Base-by-base conservation (phyloP, 2,797 vertebrate genomes). In the Rhinogobio ventralis region DNA sequence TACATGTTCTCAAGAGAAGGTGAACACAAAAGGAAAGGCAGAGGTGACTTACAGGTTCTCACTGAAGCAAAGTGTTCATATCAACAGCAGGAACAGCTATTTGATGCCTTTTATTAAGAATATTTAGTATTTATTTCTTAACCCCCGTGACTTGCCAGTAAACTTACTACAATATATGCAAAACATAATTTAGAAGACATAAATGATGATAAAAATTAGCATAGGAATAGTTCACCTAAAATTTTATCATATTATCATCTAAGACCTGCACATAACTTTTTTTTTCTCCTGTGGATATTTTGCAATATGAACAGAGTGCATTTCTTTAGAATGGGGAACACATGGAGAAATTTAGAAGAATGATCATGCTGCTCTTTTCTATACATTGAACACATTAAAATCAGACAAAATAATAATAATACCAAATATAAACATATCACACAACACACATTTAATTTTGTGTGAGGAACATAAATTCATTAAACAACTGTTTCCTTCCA, bases 21-120 rank as follows among this genome's bases (percentile, higher is more conserved):
- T 45, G 81, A 87, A 83, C 87, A 68, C 46, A 87, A 83, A 87
- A 82, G 80, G 79, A 86, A 88, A 49, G 82, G 45, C 17, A 83
- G 15, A 77, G 66, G 73, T 80, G 25, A 39, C 23, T 39, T 69
- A 36, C 14, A 8, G 46, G n/a, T 75, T 79, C 5, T 55, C 53
- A 51, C 36, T 79, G 30, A 74, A 45, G 45, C 25, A 76, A 81
- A 67, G n/a, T 64, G 57, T 74, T 73, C 17, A 51, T 15, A 14
- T 74, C 25, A 73, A 75, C 20, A 66, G 57, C 23, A 36, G 45
- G 11, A 66, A 39, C 17, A 69, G 73, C 23, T 30, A 49, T 77
- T 51, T 81, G 60, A 67, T 69, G 57, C 49, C 67, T 10, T 46
- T 74, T 42, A 55, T 82, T 75, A 62, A 13, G 25, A 78, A 3